Conservation (phyloP, 2,888 invertebrate species). For the Cephonodes hylas region DNA sequence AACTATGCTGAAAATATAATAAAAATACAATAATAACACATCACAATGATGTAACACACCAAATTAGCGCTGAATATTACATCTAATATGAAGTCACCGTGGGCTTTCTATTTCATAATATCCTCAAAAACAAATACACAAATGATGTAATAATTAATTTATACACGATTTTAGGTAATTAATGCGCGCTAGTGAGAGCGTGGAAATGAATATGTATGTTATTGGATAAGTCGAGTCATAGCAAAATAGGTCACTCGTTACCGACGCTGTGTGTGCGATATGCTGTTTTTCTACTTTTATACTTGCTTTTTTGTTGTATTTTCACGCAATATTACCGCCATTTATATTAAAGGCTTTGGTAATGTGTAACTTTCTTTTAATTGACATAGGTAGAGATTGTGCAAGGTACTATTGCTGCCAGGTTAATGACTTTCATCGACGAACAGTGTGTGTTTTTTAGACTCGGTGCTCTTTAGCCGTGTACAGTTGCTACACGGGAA, state of each 20-base stretch:
- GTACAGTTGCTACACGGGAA: too few species aligned
- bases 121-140: background rate
- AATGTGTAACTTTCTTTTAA: too few species aligned
- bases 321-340: background rate
- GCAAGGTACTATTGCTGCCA: too few species aligned
- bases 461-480: too few species aligned
- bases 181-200: background rate
- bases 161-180: background rate
- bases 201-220: conserved; percentile 1
- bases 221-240: background rate
- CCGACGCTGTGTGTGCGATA: background rate
- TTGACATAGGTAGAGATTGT: too few species aligned
- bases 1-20: too few species aligned
- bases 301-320: background rate
- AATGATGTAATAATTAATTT: background rate
- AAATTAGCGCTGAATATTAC: background rate
- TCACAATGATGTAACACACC: background rate
- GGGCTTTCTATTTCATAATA: background rate
- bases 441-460: too few species aligned
- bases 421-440: too few species aligned
- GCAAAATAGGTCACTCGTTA: background rate
- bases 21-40: too few species aligned
- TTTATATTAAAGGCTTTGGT: background rate
- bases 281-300: background rate
- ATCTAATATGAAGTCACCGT: background rate